phyloP scores from a whole-genome alignment of 1,140 invertebrate genomes.

The Proales similis region DNA sequence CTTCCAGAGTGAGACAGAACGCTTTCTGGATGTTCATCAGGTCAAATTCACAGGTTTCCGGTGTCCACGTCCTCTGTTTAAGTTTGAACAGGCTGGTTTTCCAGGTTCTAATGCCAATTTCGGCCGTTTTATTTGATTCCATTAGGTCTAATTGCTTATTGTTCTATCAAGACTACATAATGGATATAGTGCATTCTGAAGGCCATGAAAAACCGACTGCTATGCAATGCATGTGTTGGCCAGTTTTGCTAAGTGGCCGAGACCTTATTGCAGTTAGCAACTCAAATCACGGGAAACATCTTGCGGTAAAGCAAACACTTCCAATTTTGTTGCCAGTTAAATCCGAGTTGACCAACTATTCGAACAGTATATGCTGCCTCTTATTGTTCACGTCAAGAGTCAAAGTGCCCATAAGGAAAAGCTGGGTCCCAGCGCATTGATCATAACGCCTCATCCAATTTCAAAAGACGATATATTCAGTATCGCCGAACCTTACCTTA shows the following conservation, averaged over 20 bases:
- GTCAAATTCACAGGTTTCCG: conserved; percentile 35
- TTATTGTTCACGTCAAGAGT: conserved; percentile 31
- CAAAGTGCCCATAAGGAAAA: conserved; percentile 3
- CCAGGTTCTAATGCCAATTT: conserved; percentile 34
- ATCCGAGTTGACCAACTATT: not conserved
- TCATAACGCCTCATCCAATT: conserved; percentile 20
- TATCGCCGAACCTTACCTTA: conserved; percentile 3
- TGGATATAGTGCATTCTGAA: not conserved
- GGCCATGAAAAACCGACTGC: conserved; percentile 12
- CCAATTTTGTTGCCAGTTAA: not conserved
- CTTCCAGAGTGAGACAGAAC: conserved; percentile 38
- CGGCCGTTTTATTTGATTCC: not conserved
- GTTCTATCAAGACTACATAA: conserved; percentile 14
- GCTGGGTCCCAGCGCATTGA: conserved; percentile 19
- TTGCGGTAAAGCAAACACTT: no score
- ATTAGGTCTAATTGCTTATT: not conserved
- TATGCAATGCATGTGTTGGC: conserved; percentile 33
- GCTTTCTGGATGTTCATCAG: conserved; percentile 34
- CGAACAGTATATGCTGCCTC: conserved; percentile 6
- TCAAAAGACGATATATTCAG: conserved; percentile 25
- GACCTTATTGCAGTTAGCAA: conserved; percentile 34
- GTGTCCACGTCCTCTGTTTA: conserved; percentile 34
- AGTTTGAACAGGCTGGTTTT: conserved; percentile 34
- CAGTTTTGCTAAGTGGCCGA: conserved; percentile 20
- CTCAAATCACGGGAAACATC: conserved; percentile 23